Conservation (phyloP, 2,113 vertebrate genomes). For the Solenodon paradoxus region DNA sequence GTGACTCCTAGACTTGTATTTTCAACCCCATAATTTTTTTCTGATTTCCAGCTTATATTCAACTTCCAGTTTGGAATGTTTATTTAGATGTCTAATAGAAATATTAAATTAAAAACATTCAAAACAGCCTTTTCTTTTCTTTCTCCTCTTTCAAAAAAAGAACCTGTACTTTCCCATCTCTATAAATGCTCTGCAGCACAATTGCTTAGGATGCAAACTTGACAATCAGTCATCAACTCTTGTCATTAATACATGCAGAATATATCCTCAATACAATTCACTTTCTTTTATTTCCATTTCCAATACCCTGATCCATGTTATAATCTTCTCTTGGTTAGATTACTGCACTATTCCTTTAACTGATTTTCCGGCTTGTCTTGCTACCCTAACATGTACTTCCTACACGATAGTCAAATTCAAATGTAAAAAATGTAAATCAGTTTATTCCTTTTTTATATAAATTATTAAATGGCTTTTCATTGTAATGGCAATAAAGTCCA, state of each 20-base stretch:
- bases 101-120: background rate
- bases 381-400: background rate
- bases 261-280: background rate
- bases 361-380: background rate
- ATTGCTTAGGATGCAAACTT: background rate
- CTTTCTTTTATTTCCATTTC: background rate
- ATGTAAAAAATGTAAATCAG: background rate
- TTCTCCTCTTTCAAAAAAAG: background rate
- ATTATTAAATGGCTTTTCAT: background rate
- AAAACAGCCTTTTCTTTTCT: background rate
- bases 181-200: background rate
- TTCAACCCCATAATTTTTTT: background rate
- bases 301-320: background rate
- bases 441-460: background rate
- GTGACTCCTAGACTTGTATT: background rate
- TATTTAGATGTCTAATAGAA: background rate
- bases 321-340: background rate
- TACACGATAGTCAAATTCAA: background rate
- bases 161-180: background rate
- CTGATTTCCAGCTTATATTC: background rate
- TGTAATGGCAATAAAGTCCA: background rate
- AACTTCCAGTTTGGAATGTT: background rate
- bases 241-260: background rate
- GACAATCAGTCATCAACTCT: background rate
- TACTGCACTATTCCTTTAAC: background rate